Evolutionary conservation across 2,888 invertebrate genomes (phyloP).

Genomic region (Chrysodeixis includens): DNA sequence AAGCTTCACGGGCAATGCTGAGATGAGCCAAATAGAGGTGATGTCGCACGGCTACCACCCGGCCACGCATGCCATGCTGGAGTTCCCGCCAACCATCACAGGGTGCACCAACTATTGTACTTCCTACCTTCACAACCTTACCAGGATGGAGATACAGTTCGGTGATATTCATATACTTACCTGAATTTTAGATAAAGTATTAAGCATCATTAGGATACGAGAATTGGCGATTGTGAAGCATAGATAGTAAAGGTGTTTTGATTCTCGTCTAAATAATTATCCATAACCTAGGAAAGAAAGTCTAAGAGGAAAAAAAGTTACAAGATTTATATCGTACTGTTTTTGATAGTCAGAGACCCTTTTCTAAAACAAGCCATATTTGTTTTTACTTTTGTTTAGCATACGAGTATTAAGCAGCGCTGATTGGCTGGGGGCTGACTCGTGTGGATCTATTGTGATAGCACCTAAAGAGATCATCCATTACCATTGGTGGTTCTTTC

Average conservation of each 20-base stretch:
- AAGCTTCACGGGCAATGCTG: constrained; percentile 79
- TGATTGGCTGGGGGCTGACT: constrained; percentile 82
- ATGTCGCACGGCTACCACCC: constrained; percentile 84
- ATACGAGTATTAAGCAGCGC: constrained; percentile 76
- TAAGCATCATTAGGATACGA: too few relatives aligned
- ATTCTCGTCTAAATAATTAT: too few relatives aligned
- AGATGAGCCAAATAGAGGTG: constrained; percentile 78
- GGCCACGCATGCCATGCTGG: constrained; percentile 77
- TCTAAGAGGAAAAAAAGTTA: too few relatives aligned
- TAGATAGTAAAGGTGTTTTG: too few relatives aligned
- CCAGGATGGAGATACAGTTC: constrained; percentile 85
- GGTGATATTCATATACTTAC: neutral
- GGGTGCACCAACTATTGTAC: constrained; percentile 82
- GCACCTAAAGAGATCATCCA: constrained; percentile 80
- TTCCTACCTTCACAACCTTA: constrained; percentile 81
- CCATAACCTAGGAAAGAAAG: too few relatives aligned
- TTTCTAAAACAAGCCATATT: neutral
- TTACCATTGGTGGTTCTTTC: constrained; percentile 86
- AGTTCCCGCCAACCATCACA: constrained; percentile 84
- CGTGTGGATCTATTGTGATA: constrained; percentile 73
- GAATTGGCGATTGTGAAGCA: too few relatives aligned
- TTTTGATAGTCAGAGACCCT: too few relatives aligned
- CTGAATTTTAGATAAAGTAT: neutral
- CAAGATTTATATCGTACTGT: too few relatives aligned
- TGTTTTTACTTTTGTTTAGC: constrained; percentile 62